Evolutionary conservation across 2,888 invertebrate genomes (phyloP).

Genomic region (Xanthia icteritia): DNA sequence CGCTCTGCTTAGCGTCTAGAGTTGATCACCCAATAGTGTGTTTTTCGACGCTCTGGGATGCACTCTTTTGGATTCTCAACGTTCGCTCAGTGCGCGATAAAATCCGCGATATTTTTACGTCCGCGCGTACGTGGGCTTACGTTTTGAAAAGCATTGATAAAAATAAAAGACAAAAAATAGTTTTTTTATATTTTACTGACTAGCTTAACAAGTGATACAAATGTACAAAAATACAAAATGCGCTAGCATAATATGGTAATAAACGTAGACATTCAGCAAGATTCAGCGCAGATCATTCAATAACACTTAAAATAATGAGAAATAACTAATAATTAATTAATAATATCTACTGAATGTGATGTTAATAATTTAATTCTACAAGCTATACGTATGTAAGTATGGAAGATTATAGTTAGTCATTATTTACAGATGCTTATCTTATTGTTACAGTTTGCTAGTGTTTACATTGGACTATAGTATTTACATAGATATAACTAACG

Average conservation of each 20-base stretch:
- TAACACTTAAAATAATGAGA: conserved; percentile 61
- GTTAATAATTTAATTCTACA: conserved; percentile 71
- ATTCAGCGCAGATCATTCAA: conserved; percentile 60
- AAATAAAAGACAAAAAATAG: conserved; percentile 58
- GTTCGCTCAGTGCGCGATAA: too few relatives aligned
- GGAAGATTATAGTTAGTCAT: conserved; percentile 55
- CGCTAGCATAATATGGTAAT: conserved; percentile 53
- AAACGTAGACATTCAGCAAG: conserved; percentile 56
- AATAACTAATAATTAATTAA: conserved; percentile 58
- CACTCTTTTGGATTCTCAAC: too few relatives aligned
- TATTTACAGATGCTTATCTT: conserved; percentile 68
- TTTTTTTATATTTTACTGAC: conserved; percentile 81
- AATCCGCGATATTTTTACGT: too few relatives aligned
- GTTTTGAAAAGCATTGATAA: background rate
- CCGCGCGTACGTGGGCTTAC: too few relatives aligned
- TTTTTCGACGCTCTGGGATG: too few relatives aligned
- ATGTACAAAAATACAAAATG: conserved; percentile 86
- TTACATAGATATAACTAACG: conserved; percentile 67
- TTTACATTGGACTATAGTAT: conserved; percentile 59
- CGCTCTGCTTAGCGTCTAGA: too few relatives aligned
- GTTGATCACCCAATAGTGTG: too few relatives aligned
- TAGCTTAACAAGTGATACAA: conserved; percentile 79
- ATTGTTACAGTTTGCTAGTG: conserved; percentile 52
- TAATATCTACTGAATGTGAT: conserved; percentile 70
- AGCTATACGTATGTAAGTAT: conserved; percentile 56